These are phyloP conservation scores for Nannoperca australis DNA, from an alignment of 2,797 vertebrate species.

Conservation along the genomic window DNA sequence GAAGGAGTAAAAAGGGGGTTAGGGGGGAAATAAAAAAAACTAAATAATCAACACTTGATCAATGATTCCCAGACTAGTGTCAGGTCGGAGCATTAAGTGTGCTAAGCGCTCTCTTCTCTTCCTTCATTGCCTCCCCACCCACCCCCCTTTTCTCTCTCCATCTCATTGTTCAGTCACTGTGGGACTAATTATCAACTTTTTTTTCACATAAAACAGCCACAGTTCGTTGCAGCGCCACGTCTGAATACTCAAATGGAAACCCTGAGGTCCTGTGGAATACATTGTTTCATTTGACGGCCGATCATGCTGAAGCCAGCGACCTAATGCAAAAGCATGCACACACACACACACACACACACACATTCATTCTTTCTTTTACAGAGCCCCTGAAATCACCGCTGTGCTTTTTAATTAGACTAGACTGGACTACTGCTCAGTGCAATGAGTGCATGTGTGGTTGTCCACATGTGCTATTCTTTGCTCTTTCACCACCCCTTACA, in stretches of 20 bases:
- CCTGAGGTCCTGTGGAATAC: slow-evolving; percentile 94
- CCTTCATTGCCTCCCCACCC: slow-evolving; percentile 51
- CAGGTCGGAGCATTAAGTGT: slow-evolving; percentile 84
- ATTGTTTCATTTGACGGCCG: slow-evolving; percentile 91
- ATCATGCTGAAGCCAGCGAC: slow-evolving; percentile 84
- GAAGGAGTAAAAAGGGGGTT: neutral
- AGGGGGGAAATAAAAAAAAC: slow-evolving; percentile 6
- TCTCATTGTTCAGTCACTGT: slow-evolving; percentile 94
- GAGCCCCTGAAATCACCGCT: slow-evolving; percentile 74
- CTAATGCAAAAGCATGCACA: slow-evolving; percentile 58
- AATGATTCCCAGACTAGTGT: slow-evolving; percentile 82
- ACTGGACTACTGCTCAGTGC: slow-evolving; percentile 60
- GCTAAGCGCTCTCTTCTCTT: slow-evolving; percentile 82
- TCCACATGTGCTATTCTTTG: slow-evolving; percentile 50
- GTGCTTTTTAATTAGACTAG: slow-evolving; percentile 84
- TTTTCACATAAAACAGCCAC: slow-evolving; percentile 90
- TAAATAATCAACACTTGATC: slow-evolving; percentile 70
- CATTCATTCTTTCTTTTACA: slow-evolving; percentile 51
- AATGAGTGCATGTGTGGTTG: slow-evolving; percentile 27
- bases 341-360: slow-evolving; percentile 21
- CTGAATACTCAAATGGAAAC: slow-evolving; percentile 91
- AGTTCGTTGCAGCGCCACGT: slow-evolving; percentile 85
- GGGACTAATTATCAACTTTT: slow-evolving; percentile 99
- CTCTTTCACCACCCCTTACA: slow-evolving; percentile 62
- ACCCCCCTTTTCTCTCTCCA: slow-evolving; percentile 65